Evolutionary conservation across 2,888 invertebrate genomes (phyloP), one percentile per base, ranked within the genome.

Genomic region (Dryobota labecula): DNA sequence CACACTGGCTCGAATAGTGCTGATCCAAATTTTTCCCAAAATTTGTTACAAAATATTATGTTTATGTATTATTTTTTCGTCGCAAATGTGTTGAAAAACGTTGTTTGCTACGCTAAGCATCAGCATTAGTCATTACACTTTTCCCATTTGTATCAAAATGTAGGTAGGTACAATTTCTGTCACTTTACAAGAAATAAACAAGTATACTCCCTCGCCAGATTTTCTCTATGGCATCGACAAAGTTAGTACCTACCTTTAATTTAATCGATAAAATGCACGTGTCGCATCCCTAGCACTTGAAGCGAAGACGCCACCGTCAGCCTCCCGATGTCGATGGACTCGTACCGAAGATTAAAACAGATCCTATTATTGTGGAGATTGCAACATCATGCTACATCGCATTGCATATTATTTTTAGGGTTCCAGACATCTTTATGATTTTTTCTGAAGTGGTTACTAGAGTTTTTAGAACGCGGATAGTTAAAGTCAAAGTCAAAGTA

Each of bases 321-420:
- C 92, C 85, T 83, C 70, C 76, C 86, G 79, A 85, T 72, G 79
- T 83, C 86, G 88, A 82, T 87, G 85, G 84, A 85, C 87, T 83
- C 88, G 87, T 86, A 85, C 90, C 86, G 91, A 91, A 95, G 94
- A 95, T 95, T 95, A 94, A 95, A 94, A 92, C 91, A 89, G 91
- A 94, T 94, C 92, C 90, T 86, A 94, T 94, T 94, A 95, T 94
- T 92, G 92, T 93, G 85, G 90, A 92, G 92, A 94, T 94, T 94
- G 94, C 94, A 93, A 93, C 92, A 91, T 92, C 90, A 92, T 92
- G 91, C 92, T 92, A 91, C 90, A 88, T 87, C 84, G 90, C 90
- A 91, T 72, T 80, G 80, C 80, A 80, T 80, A 80, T 80, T 80
- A 80, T 76, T 91, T 90, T 91, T 92, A 89, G 93, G 90, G 92